Evolutionary conservation across 2,888 invertebrate genomes (phyloP), one percentile per base, ranked within the genome.

Genomic region (Pinctada fucata): DNA sequence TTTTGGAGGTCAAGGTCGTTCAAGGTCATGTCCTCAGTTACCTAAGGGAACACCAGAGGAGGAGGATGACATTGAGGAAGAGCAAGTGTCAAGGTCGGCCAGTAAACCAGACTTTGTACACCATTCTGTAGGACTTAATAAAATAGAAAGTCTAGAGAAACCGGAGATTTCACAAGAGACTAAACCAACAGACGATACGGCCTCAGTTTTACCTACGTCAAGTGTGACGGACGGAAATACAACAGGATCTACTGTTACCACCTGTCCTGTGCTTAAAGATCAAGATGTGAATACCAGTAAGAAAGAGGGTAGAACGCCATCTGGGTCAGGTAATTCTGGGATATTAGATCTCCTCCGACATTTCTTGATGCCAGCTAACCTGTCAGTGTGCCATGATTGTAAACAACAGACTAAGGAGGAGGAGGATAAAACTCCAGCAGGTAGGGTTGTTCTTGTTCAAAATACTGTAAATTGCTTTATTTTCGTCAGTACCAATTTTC

Each of bases 1-100:
- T 66, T 82, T 82, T 52, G 79, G 83, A 3, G 68, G 75, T 2
- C 82, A 81, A 68, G 74, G 75, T 1, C 81, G 82, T 72, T 86
- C 86, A 72, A 79, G 84, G 76, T 87, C 87, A 50, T 88, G 88
- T 82, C 88, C 88, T 3, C 84, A 84, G 65, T 76, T 86, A 8
- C 84, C 83, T 31, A 85, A 84, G 78, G 82, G 76, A 13, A 52
- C 80, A n/a, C 74, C 72, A 45, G 65, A 72, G 8, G 85, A 85
- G 52, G 83, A 84, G 4, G 81, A 79, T 3, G 47, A 65, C 47
- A 73, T 71, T 3, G 70, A 48, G 4, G 80, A 80, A 13, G 81
- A 76, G 4, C 76, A 72, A 10, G 52, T 84, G 58, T 84, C 85
- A 47, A 78, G 84, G 70, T 84, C 85, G 50, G 76, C 72, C 4